phyloP scores from a whole-genome alignment of 2,888 invertebrate genomes.

The Cybosia mesomella region DNA sequence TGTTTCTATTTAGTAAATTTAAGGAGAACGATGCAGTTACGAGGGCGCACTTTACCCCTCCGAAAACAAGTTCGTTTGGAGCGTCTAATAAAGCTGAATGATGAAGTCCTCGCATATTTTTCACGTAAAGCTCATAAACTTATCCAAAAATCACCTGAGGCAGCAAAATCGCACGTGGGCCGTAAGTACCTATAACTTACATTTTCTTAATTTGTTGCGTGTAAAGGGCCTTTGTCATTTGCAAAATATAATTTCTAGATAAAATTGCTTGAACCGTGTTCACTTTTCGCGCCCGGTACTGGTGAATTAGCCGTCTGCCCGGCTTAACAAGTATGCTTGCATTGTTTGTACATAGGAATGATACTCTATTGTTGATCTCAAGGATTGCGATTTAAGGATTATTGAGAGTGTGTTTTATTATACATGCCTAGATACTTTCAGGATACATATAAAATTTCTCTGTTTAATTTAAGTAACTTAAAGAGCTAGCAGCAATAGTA shows the following conservation, averaged over 20 bases:
- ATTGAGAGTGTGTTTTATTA: too few species aligned
- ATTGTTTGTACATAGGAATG: too few species aligned
- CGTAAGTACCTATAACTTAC: neutral
- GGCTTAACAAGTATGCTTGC: too few species aligned
- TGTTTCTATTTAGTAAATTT: slow-evolving; percentile 15
- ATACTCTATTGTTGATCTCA: too few species aligned
- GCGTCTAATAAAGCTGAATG: slow-evolving; percentile 13
- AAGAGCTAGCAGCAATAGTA: neutral
- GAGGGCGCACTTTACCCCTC: slow-evolving; percentile 9
- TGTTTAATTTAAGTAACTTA: too few species aligned
- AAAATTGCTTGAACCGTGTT: too few species aligned
- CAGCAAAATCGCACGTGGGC: neutral
- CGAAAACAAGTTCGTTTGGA: slow-evolving; percentile 17
- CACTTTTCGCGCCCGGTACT: too few species aligned
- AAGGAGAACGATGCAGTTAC: slow-evolving; percentile 12
- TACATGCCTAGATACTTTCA: too few species aligned
- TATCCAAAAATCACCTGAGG: neutral
- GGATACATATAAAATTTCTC: neutral
- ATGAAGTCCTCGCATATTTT: slow-evolving; percentile 13
- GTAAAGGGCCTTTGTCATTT: too few species aligned
- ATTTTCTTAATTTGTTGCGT: neutral
- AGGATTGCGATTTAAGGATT: too few species aligned
- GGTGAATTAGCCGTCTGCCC: too few species aligned
- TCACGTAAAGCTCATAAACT: neutral
- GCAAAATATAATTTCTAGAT: too few species aligned